Percentiles rank a stretch among this genome's conserved stretches.
phyloP scores from a whole-genome alignment of 2,888 invertebrate species.

The Oxycera nigricornis region DNA sequence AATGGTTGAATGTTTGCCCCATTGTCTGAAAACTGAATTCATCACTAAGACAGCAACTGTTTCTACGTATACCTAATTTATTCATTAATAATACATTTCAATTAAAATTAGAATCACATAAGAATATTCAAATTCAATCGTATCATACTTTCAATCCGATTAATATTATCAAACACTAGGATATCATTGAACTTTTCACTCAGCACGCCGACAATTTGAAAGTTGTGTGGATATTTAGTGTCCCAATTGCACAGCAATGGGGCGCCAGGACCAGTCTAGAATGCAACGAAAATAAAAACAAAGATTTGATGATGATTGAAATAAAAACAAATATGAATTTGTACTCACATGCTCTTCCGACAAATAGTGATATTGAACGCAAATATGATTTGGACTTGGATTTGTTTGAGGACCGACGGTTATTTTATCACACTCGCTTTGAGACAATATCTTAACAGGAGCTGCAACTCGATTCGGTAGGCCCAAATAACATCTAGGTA shows the following conservation, averaged over 20 bases:
- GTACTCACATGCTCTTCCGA: conserved; percentile 27
- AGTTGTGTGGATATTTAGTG: conserved; percentile 34
- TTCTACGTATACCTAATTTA: not conserved
- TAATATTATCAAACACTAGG: conserved; percentile 42
- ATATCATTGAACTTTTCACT: conserved; percentile 36
- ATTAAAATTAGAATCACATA: conserved; percentile 42
- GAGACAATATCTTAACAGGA: conserved; percentile 20
- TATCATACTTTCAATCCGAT: conserved; percentile 42
- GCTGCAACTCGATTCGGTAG: conserved; percentile 28
- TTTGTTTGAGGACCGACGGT: not conserved
- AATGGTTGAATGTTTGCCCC: too few relatives aligned
- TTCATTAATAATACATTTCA: conserved; percentile 12
- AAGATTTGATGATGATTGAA: not conserved
- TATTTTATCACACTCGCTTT: conserved; percentile 7
- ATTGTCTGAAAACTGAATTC: too few relatives aligned
- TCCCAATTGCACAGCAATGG: conserved; percentile 40
- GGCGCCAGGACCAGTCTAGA: conserved; percentile 40
- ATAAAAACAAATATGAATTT: not conserved
- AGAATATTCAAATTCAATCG: conserved; percentile 39
- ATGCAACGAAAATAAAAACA: conserved; percentile 9
- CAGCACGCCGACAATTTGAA: conserved; percentile 40
- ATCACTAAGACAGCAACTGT: not conserved
- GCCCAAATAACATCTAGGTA: conserved; percentile 36
- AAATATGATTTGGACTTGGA: not conserved
- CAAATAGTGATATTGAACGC: conserved; percentile 30